Evolutionary conservation across 2,113 vertebrate genomes (phyloP), one percentile per base, ranked within the genome.

Genomic region (Clinocottus analis): DNA sequence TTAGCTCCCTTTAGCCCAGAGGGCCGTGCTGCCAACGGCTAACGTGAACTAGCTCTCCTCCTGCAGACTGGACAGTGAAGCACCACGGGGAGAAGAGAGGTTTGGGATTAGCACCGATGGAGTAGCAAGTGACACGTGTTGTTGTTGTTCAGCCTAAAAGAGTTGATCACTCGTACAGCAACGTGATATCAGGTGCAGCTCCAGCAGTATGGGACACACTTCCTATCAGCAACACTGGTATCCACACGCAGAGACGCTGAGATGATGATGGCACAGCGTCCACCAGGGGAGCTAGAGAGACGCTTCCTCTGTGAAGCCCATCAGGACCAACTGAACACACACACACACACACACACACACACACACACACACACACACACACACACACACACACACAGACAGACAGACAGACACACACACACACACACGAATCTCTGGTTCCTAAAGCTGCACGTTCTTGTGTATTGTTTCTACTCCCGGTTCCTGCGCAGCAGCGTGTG

Each of bases 381-480:
- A 31, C 29, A 31, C 29, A 31, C 29, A 31, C 29, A 31, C 29
- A 31, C 29, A 31, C 29, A 31, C 29, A 31, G 2, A 31, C 29
- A 31, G 2, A 31, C 29, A 31, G 2, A 31, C 29, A n/a, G n/a
- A n/a, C n/a, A n/a, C n/a, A 31, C 29, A 31, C 29, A 31, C 29
- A 31, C 29, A 31, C 29, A 31, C 29, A 31, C 29, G 29, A 14
- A 11, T n/a, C n/a, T n/a, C n/a, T n/a, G n/a, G n/a, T 62, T 75
- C 14, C 51, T 14, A 16, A 41, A 27, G 25, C 53, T 72, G 13
- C 6, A 11, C 8, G 4, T 62, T 47, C 56, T 60, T 12, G 49
- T 63, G 4, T 23, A 13, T 39, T 59, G 37, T 47, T 16, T 33
- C 3, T 33, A 33, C 72, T 62, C 51, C 87, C 85, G 49, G 76